Percentiles rank a stretch among this genome's conserved stretches.
Conservation (phyloP, 2,797 vertebrate species). For the Siniperca obscura region DNA sequence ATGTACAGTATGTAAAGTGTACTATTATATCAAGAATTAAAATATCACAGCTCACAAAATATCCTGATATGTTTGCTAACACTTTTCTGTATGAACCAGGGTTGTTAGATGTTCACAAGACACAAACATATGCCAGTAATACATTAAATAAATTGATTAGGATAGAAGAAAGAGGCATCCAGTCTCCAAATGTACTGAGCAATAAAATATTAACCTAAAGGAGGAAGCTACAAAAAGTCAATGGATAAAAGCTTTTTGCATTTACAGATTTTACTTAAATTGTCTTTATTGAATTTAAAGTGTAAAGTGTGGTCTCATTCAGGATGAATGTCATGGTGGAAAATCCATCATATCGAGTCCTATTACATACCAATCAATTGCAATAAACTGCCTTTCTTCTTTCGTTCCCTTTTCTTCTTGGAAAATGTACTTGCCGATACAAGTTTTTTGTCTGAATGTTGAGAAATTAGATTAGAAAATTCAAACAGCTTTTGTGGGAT, state of each 20-base stretch:
- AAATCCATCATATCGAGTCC: background rate
- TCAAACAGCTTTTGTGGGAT: constrained; percentile 9
- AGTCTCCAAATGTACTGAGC: background rate
- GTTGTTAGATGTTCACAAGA: background rate
- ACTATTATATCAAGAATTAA: background rate
- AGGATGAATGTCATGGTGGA: background rate
- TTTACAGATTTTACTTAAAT: background rate
- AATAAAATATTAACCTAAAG: background rate
- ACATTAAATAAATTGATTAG: background rate
- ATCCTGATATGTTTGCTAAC: background rate
- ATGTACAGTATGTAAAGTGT: background rate
- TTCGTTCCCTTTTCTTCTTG: background rate
- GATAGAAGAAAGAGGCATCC: background rate
- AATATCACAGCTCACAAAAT: background rate
- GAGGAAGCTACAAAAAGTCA: background rate
- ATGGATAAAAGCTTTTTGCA: background rate
- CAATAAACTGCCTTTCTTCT: background rate
- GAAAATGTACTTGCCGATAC: background rate
- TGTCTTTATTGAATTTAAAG: background rate
- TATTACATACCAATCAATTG: background rate
- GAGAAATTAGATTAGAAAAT: constrained; percentile 17
- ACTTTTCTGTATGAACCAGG: background rate
- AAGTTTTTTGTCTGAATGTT: background rate
- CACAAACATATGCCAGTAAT: background rate
- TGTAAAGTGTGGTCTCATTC: background rate